These are phyloP conservation scores for Pachypanchax playfairii DNA, from an alignment of 2,113 vertebrate genomes.

Conservation along the genomic window DNA sequence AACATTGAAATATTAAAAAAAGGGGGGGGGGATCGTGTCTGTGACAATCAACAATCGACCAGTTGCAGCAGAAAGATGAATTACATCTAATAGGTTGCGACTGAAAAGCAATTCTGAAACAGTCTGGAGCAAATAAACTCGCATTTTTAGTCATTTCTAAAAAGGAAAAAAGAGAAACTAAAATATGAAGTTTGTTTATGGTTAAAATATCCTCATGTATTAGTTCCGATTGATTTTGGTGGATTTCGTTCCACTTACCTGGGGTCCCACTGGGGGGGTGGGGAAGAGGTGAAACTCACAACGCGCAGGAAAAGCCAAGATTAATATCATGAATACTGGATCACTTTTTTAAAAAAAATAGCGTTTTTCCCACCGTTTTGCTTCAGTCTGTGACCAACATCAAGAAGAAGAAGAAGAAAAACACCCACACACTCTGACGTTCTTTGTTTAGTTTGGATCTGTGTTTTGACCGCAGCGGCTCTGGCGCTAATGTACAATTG, in stretches of 20 bases:
- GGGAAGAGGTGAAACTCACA: slow-evolving; percentile 72
- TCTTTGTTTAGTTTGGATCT: slow-evolving; percentile 55
- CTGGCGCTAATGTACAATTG: slow-evolving; percentile 64
- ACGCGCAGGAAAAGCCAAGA: slow-evolving; percentile 67
- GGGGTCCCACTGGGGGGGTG: slow-evolving; percentile 73
- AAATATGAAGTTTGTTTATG: not conserved
- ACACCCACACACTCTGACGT: not conserved
- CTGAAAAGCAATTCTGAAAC: not conserved
- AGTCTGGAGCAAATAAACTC: too few species aligned
- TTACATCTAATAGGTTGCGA: slow-evolving; percentile 30
- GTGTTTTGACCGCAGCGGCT: slow-evolving; percentile 60
- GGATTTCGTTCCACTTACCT: slow-evolving; percentile 75
- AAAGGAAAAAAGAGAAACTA: not conserved
- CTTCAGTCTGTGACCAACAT: slow-evolving; percentile 67
- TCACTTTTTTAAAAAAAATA: slow-evolving; percentile 51
- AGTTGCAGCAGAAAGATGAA: slow-evolving; percentile 14
- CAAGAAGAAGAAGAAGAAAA: slow-evolving; percentile 24
- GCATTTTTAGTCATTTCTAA: not conserved
- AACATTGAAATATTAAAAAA: slow-evolving; percentile 1
- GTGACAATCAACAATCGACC: slow-evolving; percentile 3
- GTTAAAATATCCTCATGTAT: not conserved
- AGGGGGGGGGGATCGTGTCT: too few species aligned
- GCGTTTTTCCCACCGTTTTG: slow-evolving; percentile 24
- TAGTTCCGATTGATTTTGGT: slow-evolving; percentile 18
- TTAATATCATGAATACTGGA: slow-evolving; percentile 69